Conservation (phyloP, 2,888 invertebrate species). For the Drosophila mercatorum region DNA sequence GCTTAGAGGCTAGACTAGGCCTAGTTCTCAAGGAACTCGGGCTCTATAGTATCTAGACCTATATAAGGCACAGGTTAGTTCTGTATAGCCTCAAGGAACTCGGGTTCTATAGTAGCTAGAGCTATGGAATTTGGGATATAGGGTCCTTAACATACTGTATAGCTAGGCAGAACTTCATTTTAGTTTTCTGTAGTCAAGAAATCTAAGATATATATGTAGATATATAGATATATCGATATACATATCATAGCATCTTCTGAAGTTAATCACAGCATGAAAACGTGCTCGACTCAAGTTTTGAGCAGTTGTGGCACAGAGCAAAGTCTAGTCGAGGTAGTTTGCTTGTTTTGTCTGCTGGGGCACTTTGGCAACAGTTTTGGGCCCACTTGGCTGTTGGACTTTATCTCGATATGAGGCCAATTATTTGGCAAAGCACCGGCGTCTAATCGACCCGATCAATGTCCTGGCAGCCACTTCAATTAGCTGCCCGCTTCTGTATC, state of each 20-base stretch:
- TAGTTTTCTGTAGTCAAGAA: background rate
- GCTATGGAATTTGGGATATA: background rate
- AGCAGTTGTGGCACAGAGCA: background rate
- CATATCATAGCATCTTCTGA: no score
- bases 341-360: background rate
- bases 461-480: conserved; percentile 59
- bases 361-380: conserved; percentile 26
- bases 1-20: background rate
- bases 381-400: conserved; percentile 34
- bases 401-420: conserved; percentile 72
- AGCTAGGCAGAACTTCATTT: background rate
- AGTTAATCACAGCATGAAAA: no score
- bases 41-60: background rate
- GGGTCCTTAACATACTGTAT: background rate
- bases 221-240: no score
- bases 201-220: background rate
- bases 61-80: background rate
- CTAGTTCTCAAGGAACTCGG: no score
- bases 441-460: conserved; percentile 59
- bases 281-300: background rate
- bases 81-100: no score
- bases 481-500: conserved; percentile 52
- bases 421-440: conserved; percentile 53
- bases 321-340: conserved; percentile 5
- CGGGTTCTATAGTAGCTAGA: background rate